Evolutionary conservation across 2,888 invertebrate species (phyloP).

Genomic region (Esperia sulphurella): DNA sequence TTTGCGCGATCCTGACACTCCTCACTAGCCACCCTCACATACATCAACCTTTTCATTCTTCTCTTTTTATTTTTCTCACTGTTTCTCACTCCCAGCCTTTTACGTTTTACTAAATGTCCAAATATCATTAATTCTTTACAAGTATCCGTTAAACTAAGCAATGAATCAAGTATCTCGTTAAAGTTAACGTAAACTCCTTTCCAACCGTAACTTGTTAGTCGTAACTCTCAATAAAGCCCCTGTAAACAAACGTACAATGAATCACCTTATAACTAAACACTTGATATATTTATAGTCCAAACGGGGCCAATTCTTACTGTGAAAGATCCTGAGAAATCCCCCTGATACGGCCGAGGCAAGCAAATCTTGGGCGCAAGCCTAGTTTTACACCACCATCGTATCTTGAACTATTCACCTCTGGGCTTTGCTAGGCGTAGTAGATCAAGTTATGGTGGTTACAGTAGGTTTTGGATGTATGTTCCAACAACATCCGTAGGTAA

Average conservation of each 20-base stretch:
- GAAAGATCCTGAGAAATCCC: slow-evolving; percentile 46
- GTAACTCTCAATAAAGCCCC: neutral
- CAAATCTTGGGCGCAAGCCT: slow-evolving; percentile 43
- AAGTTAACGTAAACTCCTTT: neutral
- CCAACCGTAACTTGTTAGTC: neutral
- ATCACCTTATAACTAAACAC: slow-evolving; percentile 47
- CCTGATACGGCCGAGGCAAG: slow-evolving; percentile 37
- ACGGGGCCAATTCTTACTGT: slow-evolving; percentile 46
- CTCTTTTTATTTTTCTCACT: no score
- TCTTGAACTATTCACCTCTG: slow-evolving; percentile 14
- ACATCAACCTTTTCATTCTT: no score
- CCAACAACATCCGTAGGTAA: slow-evolving; percentile 67
- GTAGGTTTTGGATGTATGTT: slow-evolving; percentile 39
- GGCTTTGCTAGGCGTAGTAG: slow-evolving; percentile 4
- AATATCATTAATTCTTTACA: no score
- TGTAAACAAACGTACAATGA: neutral
- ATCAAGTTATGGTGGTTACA: slow-evolving; percentile 31
- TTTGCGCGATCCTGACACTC: no score
- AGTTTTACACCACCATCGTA: slow-evolving; percentile 25
- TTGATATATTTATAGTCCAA: slow-evolving; percentile 54
- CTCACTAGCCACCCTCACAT: no score
- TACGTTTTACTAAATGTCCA: no score
- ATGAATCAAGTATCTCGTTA: neutral
- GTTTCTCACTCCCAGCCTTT: no score
- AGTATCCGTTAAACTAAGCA: no score